Evolutionary conservation across 2,113 vertebrate species (phyloP).

Genomic region (human): GRCh38 chr7:132221501-132222000

Average conservation of each 20-base stretch:
- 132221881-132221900: neutral
- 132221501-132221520: neutral
- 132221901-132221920: neutral
- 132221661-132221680: neutral
- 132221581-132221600: neutral
- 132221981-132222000: constrained; percentile 75
- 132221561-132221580: neutral
- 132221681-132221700: neutral
- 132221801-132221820: neutral
- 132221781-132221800: neutral
- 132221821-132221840: too few relatives aligned
- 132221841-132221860: neutral
- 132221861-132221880: neutral
- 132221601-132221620: neutral
- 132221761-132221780: neutral
- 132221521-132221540: neutral
- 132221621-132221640: neutral
- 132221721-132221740: neutral
- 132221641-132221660: neutral
- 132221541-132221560: neutral
- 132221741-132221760: neutral
- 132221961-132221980: neutral
- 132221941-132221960: constrained; percentile 40
- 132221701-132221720: neutral
- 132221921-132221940: neutral